phyloP scores from a whole-genome alignment of 2,888 invertebrate genomes.

The Drosophila meridionalis region DNA sequence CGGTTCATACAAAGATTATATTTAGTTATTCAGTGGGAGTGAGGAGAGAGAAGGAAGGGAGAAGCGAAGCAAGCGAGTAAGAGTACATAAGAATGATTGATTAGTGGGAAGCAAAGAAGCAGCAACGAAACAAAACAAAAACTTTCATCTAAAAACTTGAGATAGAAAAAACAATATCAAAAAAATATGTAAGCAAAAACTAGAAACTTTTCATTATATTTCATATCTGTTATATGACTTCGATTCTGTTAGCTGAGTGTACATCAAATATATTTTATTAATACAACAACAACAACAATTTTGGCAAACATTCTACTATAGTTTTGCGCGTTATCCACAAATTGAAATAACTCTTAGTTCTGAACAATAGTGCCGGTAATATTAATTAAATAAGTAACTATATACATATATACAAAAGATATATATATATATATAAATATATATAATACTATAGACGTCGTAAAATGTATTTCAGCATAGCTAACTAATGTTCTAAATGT shows the following conservation, averaged over 20 bases:
- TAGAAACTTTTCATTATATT: constrained; percentile 6
- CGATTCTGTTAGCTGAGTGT: constrained; percentile 9
- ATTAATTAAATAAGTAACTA: constrained; percentile 76
- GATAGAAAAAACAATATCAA: constrained; percentile 14
- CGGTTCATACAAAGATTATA: constrained; percentile 76
- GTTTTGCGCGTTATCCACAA: constrained; percentile 38
- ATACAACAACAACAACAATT: constrained; percentile 51
- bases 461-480: constrained; percentile 72
- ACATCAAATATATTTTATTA: constrained; percentile 24
- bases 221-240: constrained; percentile 17
- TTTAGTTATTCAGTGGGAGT: constrained; percentile 55
- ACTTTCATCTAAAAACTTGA: constrained; percentile 33
- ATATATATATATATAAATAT: constrained; percentile 34
- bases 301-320: constrained; percentile 49
- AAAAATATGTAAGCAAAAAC: constrained; percentile 6
- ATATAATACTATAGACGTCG: constrained; percentile 60
- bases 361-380: constrained; percentile 85
- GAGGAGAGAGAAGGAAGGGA: constrained; percentile 3
- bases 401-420: constrained; percentile 48
- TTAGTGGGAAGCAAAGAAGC: constrained; percentile 21
- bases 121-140: constrained; percentile 35
- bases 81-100: background rate
- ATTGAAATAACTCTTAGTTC: constrained; percentile 71
- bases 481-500: constrained; percentile 72
- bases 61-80: background rate